Conservation (phyloP, 2,113 vertebrate genomes). For the Rhynchopsitta pachyrhyncha region DNA sequence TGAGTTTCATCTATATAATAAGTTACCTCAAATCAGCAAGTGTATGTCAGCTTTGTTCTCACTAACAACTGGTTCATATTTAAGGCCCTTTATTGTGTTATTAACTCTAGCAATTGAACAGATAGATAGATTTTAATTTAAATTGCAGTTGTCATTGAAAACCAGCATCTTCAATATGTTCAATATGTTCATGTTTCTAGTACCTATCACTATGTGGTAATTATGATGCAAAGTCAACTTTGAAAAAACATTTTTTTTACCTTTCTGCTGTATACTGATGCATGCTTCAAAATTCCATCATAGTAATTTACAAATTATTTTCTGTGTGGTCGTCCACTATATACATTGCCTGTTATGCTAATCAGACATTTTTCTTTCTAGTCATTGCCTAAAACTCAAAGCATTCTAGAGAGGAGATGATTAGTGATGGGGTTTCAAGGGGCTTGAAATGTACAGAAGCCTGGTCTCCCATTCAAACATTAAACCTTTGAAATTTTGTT, state of each 20-base stretch:
- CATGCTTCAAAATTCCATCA: not conserved
- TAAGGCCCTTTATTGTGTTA: not conserved
- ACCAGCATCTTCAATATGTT: not conserved
- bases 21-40: not conserved
- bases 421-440: not conserved
- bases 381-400: not conserved
- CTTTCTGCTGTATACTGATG: not conserved
- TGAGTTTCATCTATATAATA: not conserved
- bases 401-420: conserved; percentile 13
- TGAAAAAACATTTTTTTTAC: not conserved
- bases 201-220: not conserved
- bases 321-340: not conserved
- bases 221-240: not conserved
- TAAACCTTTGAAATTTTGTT: conserved; percentile 53
- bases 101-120: not conserved
- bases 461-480: conserved; percentile 13
- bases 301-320: not conserved
- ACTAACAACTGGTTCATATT: not conserved
- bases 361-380: not conserved
- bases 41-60: not conserved
- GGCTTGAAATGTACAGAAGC: not conserved
- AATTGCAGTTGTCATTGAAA: not conserved
- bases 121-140: not conserved
- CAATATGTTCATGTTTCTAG: not conserved
- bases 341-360: not conserved